phyloP scores from a whole-genome alignment of 2,113 vertebrate genomes.

The Amblyopsis rosae region DNA sequence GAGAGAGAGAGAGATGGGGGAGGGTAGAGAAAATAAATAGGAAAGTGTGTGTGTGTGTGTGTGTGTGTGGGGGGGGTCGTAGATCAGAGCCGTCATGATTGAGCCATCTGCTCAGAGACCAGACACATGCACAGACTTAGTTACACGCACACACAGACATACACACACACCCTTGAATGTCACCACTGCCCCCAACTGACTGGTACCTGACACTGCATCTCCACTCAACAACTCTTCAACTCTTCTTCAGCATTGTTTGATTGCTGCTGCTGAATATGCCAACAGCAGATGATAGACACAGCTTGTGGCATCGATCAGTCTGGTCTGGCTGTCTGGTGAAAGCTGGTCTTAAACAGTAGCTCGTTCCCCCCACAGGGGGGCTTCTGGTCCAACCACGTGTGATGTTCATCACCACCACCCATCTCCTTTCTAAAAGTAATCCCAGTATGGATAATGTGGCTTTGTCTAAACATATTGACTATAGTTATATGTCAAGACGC shows the following conservation, averaged over 20 bases:
- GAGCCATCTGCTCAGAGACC: conserved; percentile 77
- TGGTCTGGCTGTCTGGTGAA: conserved; percentile 53
- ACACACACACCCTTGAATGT: conserved; percentile 45
- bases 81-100: conserved; percentile 78
- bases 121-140: conserved; percentile 19
- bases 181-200: conserved; percentile 71
- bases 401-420: conserved; percentile 56
- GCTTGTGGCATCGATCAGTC: conserved; percentile 62
- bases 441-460: conserved; percentile 57
- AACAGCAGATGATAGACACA: conserved; percentile 49
- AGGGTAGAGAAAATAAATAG: conserved; percentile 45
- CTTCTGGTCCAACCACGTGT: conserved; percentile 46
- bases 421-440: conserved; percentile 52
- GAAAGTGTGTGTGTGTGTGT: conserved; percentile 48
- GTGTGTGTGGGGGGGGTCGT: conserved; percentile 60
- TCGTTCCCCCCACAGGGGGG: conserved; percentile 45
- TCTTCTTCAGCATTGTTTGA: conserved; percentile 10
- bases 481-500: conserved; percentile 44
- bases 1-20: conserved; percentile 19
- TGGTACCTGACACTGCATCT: conserved; percentile 31
- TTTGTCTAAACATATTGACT: conserved; percentile 54
- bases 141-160: conserved; percentile 29
- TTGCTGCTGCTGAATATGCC: conserved; percentile 36
- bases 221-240: background rate
- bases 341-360: conserved; percentile 49